Evolutionary conservation across 2,797 vertebrate genomes (phyloP), one percentile per base, ranked within the genome.

Genomic region (Bovichtus variegatus): DNA sequence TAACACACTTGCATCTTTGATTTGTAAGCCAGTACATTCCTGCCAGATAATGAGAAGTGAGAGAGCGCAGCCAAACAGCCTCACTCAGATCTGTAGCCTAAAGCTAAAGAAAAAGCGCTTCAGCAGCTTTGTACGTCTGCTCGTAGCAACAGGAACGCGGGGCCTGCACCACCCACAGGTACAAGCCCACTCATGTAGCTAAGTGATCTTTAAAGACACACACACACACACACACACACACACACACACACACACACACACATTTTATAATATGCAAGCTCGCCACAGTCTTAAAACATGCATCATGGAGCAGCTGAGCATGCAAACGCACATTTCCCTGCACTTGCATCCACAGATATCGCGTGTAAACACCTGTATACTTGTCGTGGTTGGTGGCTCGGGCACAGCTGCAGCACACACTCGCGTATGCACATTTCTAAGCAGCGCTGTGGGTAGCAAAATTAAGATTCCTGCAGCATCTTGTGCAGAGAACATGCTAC

Each of bases 101-200:
- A 61, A 91, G 92, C 85, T 85, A 90, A 71, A 85, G 79, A 92
- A 93, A 19, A 89, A 87, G 11, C 31, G 31, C 73, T 83, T 84
- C 4, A 84, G 92, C 88, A 87, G 78, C 71, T 55, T 16, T 2
- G 6, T 71, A 51, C 55, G 51, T 81, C 79, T 82, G 76, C 79
- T 82, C 59, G 19, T 85, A 69, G 80, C 87, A 88, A 83, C 87
- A 69, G 51, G 63, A 90, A 61, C 78, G 29, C 2, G 11, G 66
- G 67, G 72, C 57, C 53, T 65, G 50, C 78, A 81, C 81, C 83
- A 68, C 85, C 82, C 87, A 83, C 83, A 87, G 82, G 63, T 88
- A 79, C 91, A 92, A 74, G 92, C 88, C 92, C 90, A 91, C 91
- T 91, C 92, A 86, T 81, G 91, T 81, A 78, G 77, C 68, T 40